Conservation (phyloP, 2,888 invertebrate species). For the Podabrus alpinus region DNA sequence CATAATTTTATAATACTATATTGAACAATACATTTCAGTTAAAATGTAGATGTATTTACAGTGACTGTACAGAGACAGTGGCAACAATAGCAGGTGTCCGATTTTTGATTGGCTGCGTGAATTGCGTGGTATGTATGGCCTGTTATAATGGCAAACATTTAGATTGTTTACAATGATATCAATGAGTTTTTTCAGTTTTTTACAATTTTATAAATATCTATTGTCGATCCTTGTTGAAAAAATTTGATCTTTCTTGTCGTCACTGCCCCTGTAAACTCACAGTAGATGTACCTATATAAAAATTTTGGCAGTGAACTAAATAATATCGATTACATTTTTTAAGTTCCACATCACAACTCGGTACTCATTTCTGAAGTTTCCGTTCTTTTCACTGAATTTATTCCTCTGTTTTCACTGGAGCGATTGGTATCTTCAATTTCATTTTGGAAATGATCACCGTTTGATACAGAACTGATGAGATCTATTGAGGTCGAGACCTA, state of each 20-base stretch:
- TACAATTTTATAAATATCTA: too few species aligned
- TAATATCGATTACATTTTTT: neutral
- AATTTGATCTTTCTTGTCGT: too few species aligned
- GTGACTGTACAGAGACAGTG: too few species aligned
- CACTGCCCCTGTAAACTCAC: too few species aligned
- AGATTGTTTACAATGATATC: too few species aligned
- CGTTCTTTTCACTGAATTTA: slow-evolving; percentile 34
- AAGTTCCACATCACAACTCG: slow-evolving; percentile 59
- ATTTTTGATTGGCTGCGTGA: too few species aligned
- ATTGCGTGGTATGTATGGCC: too few species aligned
- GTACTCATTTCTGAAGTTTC: slow-evolving; percentile 69
- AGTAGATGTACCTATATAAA: neutral
- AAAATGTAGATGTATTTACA: neutral
- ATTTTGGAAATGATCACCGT: slow-evolving; percentile 28
- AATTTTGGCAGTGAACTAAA: slow-evolving; percentile 1
- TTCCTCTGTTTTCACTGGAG: slow-evolving; percentile 37
- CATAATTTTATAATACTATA: slow-evolving; percentile 27
- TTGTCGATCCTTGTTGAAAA: too few species aligned
- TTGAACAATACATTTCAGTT: neutral
- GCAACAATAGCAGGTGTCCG: too few species aligned
- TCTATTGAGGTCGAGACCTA: slow-evolving; percentile 37
- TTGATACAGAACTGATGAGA: slow-evolving; percentile 10
- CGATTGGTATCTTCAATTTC: slow-evolving; percentile 36
- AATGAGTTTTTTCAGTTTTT: too few species aligned
- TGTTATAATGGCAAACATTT: too few species aligned